Percentiles rank a stretch among this genome's conserved stretches.
Evolutionary conservation across 2,113 vertebrate species (phyloP).

Genomic region (Gulo gulo): DNA sequence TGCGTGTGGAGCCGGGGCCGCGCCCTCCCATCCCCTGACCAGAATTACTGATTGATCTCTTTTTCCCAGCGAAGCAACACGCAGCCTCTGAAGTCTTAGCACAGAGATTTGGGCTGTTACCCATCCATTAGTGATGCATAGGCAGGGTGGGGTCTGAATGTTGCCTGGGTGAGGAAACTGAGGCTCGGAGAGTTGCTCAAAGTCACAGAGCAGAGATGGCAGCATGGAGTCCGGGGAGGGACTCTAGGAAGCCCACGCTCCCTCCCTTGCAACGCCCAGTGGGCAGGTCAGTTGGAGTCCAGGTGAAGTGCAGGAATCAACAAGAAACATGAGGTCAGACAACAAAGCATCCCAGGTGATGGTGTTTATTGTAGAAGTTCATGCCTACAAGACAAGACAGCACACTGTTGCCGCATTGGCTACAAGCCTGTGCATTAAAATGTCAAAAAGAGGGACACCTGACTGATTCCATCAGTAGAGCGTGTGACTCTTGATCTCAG

Average conservation of each 20-base stretch:
- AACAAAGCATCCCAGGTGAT: background rate
- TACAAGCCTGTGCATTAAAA: background rate
- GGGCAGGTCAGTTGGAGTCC: background rate
- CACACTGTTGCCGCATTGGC: background rate
- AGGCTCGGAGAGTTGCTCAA: background rate
- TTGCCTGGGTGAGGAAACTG: background rate
- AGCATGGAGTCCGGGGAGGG: too few relatives aligned
- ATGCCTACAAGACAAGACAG: too few relatives aligned
- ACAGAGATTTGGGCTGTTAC: background rate
- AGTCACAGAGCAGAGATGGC: background rate
- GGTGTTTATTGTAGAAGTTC: background rate
- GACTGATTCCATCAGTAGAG: background rate
- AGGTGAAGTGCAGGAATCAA: background rate
- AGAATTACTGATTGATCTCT: background rate
- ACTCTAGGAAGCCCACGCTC: background rate
- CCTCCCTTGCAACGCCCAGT: background rate
- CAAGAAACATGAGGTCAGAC: background rate
- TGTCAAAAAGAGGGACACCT: background rate
- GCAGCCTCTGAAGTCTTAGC: background rate
- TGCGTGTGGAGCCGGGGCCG: fast-evolving
- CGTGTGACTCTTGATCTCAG: background rate
- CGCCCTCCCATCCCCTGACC: background rate
- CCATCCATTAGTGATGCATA: background rate
- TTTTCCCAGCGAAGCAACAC: background rate
- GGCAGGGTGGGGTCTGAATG: background rate